Evolutionary conservation across 2,888 invertebrate species (phyloP), one percentile per base, ranked within the genome.

Genomic region (Drosophila mimetica): DNA sequence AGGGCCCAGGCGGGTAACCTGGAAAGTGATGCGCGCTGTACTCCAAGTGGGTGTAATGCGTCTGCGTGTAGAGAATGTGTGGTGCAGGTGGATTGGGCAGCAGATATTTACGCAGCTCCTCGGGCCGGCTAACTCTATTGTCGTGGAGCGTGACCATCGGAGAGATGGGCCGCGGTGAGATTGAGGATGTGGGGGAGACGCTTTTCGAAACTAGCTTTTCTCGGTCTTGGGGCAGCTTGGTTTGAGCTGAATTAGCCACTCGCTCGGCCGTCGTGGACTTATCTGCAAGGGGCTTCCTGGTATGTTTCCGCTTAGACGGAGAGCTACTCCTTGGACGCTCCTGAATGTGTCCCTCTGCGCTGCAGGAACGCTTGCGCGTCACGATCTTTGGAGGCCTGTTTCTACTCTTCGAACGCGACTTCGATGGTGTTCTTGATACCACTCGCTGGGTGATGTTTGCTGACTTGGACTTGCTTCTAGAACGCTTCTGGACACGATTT

Each of bases 71-170:
- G 25, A 34, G 0, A 20, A 57, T 34, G 2, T 34, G 28, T 6
- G 18, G 14, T 11, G 22, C 4, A 4, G 9, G 7, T 20, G 59
- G 59, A 8, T 42, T 34, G 1, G 25, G 28, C 9, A 28, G 42
- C 9, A 28, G 13, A 4, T 57, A 41, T 2, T 7, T 18, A 4
- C 4, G 25, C 59, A 42, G 5, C 16, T 22, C 5, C 3, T n/a
- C 2, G 5, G 42, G 57, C 5, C 16, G 16, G 25, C 1, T 42
- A 3, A 32, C 1, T 34, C 58, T 25, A 25, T 34, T 57, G 16
- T 48, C 22, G 36, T 52, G 51, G 11, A 37, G 55, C 2, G 58
- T 44, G 9, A 59, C 14, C 9, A 59, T 44, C 13, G 59, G 42
- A n/a, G 13, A 9, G n/a, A 59, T 59, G 6, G 42, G 57, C 4